Evolutionary conservation across 2,113 vertebrate species (phyloP).

Genomic region (Cheilinus undulatus): DNA sequence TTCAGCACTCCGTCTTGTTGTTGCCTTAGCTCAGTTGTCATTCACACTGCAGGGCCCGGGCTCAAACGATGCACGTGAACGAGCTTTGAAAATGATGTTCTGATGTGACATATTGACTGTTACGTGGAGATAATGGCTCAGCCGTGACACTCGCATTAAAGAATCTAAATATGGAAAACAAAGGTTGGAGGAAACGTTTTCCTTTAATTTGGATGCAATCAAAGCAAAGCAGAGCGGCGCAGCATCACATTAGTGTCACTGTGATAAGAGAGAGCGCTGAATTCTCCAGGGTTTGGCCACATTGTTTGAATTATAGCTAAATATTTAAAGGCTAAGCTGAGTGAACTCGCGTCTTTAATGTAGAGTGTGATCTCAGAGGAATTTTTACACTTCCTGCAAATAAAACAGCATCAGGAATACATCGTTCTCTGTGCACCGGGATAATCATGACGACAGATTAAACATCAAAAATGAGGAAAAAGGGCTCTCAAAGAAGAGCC

Average conservation of each 20-base stretch:
- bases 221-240: not conserved
- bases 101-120: constrained; percentile 6
- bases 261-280: not conserved
- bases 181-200: not conserved
- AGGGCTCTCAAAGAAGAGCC: no score
- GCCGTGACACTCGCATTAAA: not conserved
- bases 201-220: not conserved
- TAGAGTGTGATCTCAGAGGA: no score
- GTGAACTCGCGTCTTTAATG: no score
- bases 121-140: not conserved
- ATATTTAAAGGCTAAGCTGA: no score
- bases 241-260: not conserved
- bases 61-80: constrained; percentile 7
- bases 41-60: not conserved
- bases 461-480: no score
- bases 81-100: constrained; percentile 8
- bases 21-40: constrained; percentile 9
- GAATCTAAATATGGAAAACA: not conserved
- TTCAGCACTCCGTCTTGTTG: not conserved
- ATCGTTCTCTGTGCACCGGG: no score
- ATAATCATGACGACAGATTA: no score
- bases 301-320: not conserved
- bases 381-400: no score
- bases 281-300: not conserved
- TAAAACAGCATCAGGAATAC: no score